Base-by-base conservation (phyloP, 2,888 invertebrate species). In the Drosophila picticornis region DNA sequence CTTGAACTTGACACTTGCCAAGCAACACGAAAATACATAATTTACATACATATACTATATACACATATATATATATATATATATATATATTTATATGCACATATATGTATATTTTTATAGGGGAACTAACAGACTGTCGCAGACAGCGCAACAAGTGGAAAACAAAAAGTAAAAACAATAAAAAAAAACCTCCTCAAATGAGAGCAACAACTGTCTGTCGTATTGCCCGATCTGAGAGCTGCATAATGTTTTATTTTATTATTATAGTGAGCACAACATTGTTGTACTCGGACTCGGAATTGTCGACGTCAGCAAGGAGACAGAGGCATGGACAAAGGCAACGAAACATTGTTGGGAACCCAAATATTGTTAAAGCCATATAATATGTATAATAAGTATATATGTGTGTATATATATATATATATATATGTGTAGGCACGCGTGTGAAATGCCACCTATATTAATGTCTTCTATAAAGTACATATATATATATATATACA, bases 1-100 rank as follows among this genome's bases (percentile, higher is more conserved):
- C 91, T 89, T 92, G 91, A 92, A 92, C 91, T 92, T 92, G 91
- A 92, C 91, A 91, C 92, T 84, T 57, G 71, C 56, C 73, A 57
- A 64, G 76, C 70, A 63, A 74, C 72, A 74, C 62, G 78, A 57
- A 70, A 68, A 61, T 56, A 68, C 55, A 56, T 72, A 63, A 53
- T 52, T 57, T 51, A 46, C 53, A 38, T 48, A 55, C n/a, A 59
- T 72, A 51, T 65, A 58, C 40, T 58, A 66, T 48, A 46, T 55
- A 46, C 55, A 40, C 48, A 65, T 67, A 75, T 72, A 75, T 50
- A 46, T 48, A 55, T n/a, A 62, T 38, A 50, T 34, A 58, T 64
- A 55, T 66, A 72, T 46, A 53, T 71, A 56, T 29, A 62, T 46
- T 43, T 40, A 53, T 62, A 61, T 66, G 71, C 52, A 50, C 55